These are phyloP conservation scores for Dendrocopos noguchii DNA, from an alignment of 2,113 vertebrate genomes.

Conservation along the genomic window DNA sequence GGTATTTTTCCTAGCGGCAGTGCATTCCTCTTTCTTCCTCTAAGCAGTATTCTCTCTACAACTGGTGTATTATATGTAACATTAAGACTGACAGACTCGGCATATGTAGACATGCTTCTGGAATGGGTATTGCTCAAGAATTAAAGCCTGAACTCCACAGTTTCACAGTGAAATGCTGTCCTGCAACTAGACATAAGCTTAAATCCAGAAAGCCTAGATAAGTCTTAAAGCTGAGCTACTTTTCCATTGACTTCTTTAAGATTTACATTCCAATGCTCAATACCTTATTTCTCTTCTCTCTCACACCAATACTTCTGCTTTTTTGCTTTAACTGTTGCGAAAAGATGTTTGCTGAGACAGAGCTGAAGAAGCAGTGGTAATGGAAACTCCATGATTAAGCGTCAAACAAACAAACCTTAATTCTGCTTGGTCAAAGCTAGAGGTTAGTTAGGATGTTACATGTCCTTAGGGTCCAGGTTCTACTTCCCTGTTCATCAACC, in stretches of 20 bases:
- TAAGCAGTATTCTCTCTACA: background rate
- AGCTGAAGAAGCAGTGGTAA: background rate
- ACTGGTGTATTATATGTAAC: background rate
- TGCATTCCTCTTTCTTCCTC: background rate
- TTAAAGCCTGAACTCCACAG: background rate
- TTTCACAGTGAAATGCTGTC: background rate
- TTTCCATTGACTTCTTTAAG: background rate
- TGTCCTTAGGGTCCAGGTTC: background rate
- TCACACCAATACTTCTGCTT: background rate
- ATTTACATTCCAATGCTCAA: background rate
- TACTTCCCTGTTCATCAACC: background rate
- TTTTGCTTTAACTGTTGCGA: background rate
- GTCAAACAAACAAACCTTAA: background rate
- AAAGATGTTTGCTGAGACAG: background rate
- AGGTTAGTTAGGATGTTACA: background rate
- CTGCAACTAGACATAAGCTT: background rate
- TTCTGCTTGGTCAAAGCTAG: background rate
- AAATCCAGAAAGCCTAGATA: slow-evolving; percentile 9
- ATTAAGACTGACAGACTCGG: background rate
- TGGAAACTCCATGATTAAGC: background rate
- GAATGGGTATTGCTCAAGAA: background rate
- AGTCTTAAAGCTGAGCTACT: background rate
- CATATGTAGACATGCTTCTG: background rate
- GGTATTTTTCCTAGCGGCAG: background rate
- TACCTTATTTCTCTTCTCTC: background rate